A percentile compares a stretch with the other conserved stretches of the same genome.
These are phyloP conservation scores for Hucho hucho DNA, from an alignment of 2,113 vertebrate genomes.

Conservation along the genomic window DNA sequence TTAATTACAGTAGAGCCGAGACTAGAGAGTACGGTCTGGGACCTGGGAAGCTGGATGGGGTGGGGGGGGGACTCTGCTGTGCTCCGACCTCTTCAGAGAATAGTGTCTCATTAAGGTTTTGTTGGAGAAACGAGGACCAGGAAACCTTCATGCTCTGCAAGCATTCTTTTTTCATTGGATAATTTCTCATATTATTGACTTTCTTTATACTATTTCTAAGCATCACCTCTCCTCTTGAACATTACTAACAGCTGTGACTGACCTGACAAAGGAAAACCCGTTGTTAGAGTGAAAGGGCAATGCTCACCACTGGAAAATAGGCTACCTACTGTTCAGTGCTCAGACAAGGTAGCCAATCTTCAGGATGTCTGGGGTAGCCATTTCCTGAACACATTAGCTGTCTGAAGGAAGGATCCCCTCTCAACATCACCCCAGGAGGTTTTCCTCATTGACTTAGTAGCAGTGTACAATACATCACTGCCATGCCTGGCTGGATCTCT, in stretches of 20 bases:
- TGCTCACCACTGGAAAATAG: background rate
- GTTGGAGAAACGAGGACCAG: background rate
- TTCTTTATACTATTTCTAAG: background rate
- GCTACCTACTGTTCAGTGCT: background rate
- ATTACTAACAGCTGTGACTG: background rate
- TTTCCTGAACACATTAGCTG: slow-evolving; percentile 27
- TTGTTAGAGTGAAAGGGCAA: background rate
- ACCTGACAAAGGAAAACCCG: background rate
- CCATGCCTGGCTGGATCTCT: slow-evolving; percentile 19
- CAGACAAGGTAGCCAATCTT: slow-evolving; percentile 1
- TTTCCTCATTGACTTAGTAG: slow-evolving; percentile 30
- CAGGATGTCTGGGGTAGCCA: slow-evolving; percentile 16
- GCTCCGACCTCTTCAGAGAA: background rate
- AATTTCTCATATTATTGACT: background rate
- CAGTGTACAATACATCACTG: slow-evolving; percentile 7
- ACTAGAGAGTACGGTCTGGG: slow-evolving; percentile 5
- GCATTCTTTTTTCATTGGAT: background rate
- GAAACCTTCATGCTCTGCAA: background rate
- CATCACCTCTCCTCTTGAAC: background rate
- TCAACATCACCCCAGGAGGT: slow-evolving; percentile 22
- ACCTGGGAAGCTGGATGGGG: background rate
- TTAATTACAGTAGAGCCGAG: slow-evolving; percentile 63
- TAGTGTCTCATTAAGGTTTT: background rate
- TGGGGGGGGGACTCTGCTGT: background rate
- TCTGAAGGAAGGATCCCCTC: slow-evolving; percentile 44